phyloP scores from a whole-genome alignment of 2,797 vertebrate species.

The Poeciliopsis turneri region DNA sequence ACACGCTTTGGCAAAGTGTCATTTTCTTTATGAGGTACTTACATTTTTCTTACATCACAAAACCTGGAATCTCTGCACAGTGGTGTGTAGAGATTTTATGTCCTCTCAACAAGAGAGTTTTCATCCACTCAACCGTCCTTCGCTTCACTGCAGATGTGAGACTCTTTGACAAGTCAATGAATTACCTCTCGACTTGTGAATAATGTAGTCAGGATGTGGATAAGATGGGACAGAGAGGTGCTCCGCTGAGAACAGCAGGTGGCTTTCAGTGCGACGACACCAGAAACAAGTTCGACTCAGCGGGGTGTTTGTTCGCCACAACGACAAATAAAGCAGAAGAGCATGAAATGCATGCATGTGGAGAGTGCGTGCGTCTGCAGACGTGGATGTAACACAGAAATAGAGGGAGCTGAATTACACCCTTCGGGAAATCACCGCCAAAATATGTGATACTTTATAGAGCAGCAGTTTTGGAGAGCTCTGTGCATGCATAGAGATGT shows the following conservation, averaged over 20 bases:
- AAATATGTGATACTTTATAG: constrained; percentile 62
- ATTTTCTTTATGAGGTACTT: background rate
- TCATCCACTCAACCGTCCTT: constrained; percentile 32
- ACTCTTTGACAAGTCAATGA: constrained; percentile 45
- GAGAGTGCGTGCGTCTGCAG: constrained; percentile 5
- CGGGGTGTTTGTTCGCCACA: constrained; percentile 59
- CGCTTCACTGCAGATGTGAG: constrained; percentile 43
- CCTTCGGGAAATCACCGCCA: constrained; percentile 68
- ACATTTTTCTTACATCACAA: background rate
- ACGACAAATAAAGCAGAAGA: constrained; percentile 64
- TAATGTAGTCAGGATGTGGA: constrained; percentile 74
- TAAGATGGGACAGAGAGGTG: constrained; percentile 53
- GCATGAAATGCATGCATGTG: constrained; percentile 51
- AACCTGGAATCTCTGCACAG: background rate
- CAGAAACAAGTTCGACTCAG: constrained; percentile 68
- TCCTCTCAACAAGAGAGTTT: constrained; percentile 4
- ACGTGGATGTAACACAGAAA: constrained; percentile 4
- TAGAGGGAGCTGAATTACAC: constrained; percentile 34
- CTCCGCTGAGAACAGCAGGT: constrained; percentile 79
- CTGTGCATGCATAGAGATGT: constrained; percentile 1
- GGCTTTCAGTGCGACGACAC: constrained; percentile 72
- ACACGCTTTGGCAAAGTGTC: background rate
- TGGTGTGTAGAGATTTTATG: background rate
- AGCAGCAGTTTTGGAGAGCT: constrained; percentile 42
- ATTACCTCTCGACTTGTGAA: constrained; percentile 65